Conservation (phyloP, 2,888 invertebrate species). For the Nesidiocoris tenuis region DNA sequence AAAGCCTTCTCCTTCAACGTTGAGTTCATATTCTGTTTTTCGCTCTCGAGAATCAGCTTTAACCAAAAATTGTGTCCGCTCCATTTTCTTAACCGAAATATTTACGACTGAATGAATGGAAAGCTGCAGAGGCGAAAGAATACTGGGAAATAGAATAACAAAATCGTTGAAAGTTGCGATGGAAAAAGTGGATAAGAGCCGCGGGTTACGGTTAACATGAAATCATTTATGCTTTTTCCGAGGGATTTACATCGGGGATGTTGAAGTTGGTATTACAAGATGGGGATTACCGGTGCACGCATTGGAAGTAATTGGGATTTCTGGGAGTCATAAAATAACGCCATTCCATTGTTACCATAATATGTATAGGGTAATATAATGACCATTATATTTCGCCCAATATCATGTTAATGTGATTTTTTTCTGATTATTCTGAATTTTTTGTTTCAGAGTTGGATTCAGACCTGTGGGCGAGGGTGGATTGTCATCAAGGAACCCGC, state of each 20-base stretch:
- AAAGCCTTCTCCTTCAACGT: slow-evolving; percentile 15
- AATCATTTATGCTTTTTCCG: too few relatives aligned
- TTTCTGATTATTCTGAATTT: too few relatives aligned
- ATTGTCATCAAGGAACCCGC: slow-evolving; percentile 60
- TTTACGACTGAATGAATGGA: slow-evolving; percentile 4
- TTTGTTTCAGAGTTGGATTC: slow-evolving; percentile 62
- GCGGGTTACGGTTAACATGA: too few relatives aligned
- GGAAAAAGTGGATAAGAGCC: neutral
- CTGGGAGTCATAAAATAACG: too few relatives aligned
- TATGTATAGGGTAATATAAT: too few relatives aligned
- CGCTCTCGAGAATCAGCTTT: neutral
- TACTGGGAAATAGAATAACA: neutral
- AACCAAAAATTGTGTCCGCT: slow-evolving; percentile 17
- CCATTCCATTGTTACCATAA: too few relatives aligned
- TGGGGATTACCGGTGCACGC: too few relatives aligned
- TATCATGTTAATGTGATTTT: too few relatives aligned
- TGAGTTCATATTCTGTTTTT: slow-evolving; percentile 2
- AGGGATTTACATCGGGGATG: too few relatives aligned
- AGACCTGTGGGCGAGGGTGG: slow-evolving; percentile 62
- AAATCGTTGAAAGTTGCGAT: neutral
- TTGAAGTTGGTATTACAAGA: too few relatives aligned
- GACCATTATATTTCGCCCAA: too few relatives aligned
- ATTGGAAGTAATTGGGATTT: too few relatives aligned
- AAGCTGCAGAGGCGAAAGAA: neutral
- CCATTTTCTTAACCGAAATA: slow-evolving; percentile 31